Base-by-base conservation (phyloP, 2,113 vertebrate species). In the Nestor notabilis region DNA sequence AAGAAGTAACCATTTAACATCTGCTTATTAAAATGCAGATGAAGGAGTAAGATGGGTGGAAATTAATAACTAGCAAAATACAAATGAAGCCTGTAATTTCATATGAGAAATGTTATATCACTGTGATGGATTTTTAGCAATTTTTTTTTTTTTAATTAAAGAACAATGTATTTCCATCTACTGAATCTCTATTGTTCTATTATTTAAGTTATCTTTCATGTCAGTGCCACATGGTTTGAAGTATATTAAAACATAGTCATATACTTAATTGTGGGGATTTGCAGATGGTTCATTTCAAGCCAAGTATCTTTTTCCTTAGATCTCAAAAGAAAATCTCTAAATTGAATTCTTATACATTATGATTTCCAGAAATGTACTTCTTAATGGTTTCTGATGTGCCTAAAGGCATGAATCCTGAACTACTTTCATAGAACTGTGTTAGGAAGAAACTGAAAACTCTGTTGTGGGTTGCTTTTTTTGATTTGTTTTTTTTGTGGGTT, bases 351-450 rank as follows among this genome's bases (percentile, higher is more conserved):
- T 98, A 97, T 98, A 98, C 82, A 85, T 97, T 96, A 95, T 92
- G 95, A 95, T 98, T 98, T 98, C 97, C 97, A 97, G 95, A 98
- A 98, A 98, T 98, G 97, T 98, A 97, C 53, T 97, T 97, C 95
- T 96, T 98, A 98, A 98, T 98, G 93, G 89, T 89, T 98, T 97
- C 95, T 98, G 96, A 98, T 98, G 87, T 96, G 98, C 98, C 97
- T 98, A 90, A 97, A 97, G 97, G 96, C 97, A 97, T 90, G 91
- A 95, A 96, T 96, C 89, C 97, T 98, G 95, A 98, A 96, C 83
- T 96, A 87, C 52, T 93, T 95, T 90, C 71, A 80, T 39, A 75
- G 69, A 96, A 95, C 93, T 79, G 52, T 95, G 86, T 74, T 81
- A 72, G 25, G 3, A 19, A 89, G 66, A 72, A 96, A 91, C 92